Base-by-base conservation (phyloP, 2,888 invertebrate species). In the Stictocephala bisonia region DNA sequence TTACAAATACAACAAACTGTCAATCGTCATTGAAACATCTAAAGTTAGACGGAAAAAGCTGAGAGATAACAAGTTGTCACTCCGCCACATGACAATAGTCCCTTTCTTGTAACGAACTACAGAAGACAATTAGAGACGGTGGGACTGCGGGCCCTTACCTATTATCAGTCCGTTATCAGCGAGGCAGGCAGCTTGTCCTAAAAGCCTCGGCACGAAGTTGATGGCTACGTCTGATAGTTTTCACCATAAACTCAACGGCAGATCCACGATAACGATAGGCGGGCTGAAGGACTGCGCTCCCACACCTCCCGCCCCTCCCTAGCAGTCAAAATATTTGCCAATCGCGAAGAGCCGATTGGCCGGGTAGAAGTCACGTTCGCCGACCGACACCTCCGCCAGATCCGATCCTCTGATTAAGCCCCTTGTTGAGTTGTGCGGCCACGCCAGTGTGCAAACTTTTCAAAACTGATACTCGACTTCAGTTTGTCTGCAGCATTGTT, bases 201-300 rank as follows among this genome's bases (percentile, higher is more conserved):
- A 72, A 72, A 72, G 72, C 72, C 72, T 20, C 50, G 22, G 72
- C 72, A 72, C 72, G 72, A 72, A 35, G 72, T 64, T 26, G 72
- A 72, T 72, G 64, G 72, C 51, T 72, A 24, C 24, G 41, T 26
- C 72, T 40, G 72, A 72, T 72, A 72, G 66, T 66, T 66, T 66
- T 66, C 66, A 66, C 72, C 72, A 71, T 72, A 72, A 72, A 72
- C 72, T 66, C 72, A 72, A 72, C 72, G 66, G 35, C 24, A 66
- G 72, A 72, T 72, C 64, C 72, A 72, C 72, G 72, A 72, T 72
- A 72, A 72, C 72, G 72, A 72, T 72, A 72, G 35, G 15, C 35
- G 41, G 29, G 9, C 69, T 40, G 53, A 69, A 53, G 51, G 69
- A 69, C 69, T 26, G 40, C 53, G 20, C 56, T 27, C 41, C 13